Evolutionary conservation across 2,113 vertebrate genomes (phyloP), one percentile per base, ranked within the genome.

Genomic region (Mesocricetus auratus): DNA sequence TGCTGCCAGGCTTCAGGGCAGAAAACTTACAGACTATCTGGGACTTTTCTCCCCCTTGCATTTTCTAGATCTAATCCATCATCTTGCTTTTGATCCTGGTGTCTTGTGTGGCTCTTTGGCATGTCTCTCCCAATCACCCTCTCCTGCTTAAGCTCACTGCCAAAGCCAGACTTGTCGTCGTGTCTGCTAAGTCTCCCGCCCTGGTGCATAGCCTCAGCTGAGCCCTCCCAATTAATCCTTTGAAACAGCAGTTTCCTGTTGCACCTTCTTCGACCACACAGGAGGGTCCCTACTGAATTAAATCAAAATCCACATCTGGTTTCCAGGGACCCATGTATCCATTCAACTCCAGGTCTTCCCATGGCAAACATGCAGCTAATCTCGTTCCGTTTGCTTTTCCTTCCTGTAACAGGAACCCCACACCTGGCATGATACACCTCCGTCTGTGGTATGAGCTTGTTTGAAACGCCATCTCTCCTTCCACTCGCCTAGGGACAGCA

Each of bases 381-480:
- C 75, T 60, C 8, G n/a, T 42, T 86, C 45, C 39, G 74, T 75
- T 71, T 93, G 50, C 62, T 62, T 86, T 22, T 7, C 17, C 2
- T 62, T 58, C 58, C 69, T 66, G 6, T 71, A 45, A 62, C 47
- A 45, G 33, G 7, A 21, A 56, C 64, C 24, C 45, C 71, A 33
- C 15, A 66, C 75, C 83, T 62, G 78, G 78, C 19, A 36, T 26
- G 68, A 58, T 62, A n/a, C 13, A 81, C 29, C 60, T 58, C 64
- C 73, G 87, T 62, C 85, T 92, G 60, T 2, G 17, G 22, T 4
- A 7, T 79, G 79, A 68, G 75, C 73, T n/a, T 88, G 33, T 66
- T 85, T 60, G 45, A 90, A 93, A 95, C 56, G 31, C 21, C 29
- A 24, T 73, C 60, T 94, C 3, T 89, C 16, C 29, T 89, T 89